Conservation (phyloP, 2,797 vertebrate species). For the Chelonia mydas region DNA sequence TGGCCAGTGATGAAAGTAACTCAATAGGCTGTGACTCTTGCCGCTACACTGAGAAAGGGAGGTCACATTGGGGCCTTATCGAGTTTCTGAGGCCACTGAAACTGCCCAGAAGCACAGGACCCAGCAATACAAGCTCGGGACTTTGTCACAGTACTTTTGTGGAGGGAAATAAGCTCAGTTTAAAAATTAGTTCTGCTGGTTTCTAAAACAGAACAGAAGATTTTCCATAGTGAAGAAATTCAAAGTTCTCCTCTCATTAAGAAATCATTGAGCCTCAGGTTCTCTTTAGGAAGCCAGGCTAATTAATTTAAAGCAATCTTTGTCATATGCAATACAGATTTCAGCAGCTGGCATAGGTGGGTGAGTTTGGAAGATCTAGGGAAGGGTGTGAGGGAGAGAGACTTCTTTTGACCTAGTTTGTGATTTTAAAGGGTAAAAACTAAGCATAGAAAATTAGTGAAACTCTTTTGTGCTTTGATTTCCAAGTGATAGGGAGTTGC, state of each 20-base stretch:
- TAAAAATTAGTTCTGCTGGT: constrained; percentile 51
- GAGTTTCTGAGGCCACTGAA: too few relatives aligned
- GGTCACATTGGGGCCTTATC: too few relatives aligned
- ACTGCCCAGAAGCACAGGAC: too few relatives aligned
- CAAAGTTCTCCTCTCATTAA: constrained; percentile 58
- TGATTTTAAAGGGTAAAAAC: constrained; percentile 68
- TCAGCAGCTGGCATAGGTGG: constrained; percentile 45
- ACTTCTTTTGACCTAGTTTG: constrained; percentile 55
- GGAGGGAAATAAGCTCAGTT: constrained; percentile 42
- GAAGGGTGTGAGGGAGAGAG: constrained; percentile 32
- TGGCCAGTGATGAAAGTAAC: too few relatives aligned
- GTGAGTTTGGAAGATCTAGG: constrained; percentile 50
- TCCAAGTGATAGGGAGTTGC: constrained; percentile 62
- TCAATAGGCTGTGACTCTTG: too few relatives aligned
- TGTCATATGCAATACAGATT: constrained; percentile 45
- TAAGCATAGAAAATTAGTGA: constrained; percentile 67
- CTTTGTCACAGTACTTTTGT: not conserved
- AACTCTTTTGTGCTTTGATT: constrained; percentile 56
- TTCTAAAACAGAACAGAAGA: constrained; percentile 20
- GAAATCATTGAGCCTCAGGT: constrained; percentile 61
- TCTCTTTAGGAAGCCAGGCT: constrained; percentile 55
- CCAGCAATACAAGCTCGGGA: too few relatives aligned
- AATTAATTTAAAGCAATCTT: constrained; percentile 56
- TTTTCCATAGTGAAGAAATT: constrained; percentile 57
- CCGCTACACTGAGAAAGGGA: too few relatives aligned